Evolutionary conservation across 1,140 invertebrate genomes (phyloP), one percentile per base, ranked within the genome.

Genomic region (Thaumatotibia leucotreta): DNA sequence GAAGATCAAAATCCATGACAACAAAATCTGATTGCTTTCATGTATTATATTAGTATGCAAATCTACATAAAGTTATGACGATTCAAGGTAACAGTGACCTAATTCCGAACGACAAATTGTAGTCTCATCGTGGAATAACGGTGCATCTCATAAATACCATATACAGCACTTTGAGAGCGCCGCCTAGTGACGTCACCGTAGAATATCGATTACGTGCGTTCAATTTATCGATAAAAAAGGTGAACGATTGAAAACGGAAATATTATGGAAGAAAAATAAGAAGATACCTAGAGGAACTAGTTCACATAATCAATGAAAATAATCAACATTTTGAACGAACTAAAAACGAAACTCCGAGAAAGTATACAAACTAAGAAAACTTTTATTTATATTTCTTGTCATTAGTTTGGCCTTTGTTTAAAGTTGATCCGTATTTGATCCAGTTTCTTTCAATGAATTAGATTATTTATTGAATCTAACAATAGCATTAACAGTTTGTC

Each of bases 131-230:
- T 29, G 27, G 22, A 52, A 52, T 58, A 58, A 24, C 52, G 52
- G 52, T 58, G 14, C 52, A 58, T 27, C 52, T 31, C 52, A 58
- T 58, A 58, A 58, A 58, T 58, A 58, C 52, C 52, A 58, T 58
- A 58, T 29, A 58, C 24, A 31, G 52, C n/a, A 24, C 11, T 58
- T 10, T 58, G 52, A 17, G 33, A 31, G n/a, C 24, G 22, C 50
- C 50, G 50, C 24, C 1, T 58, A 58, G 52, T 58, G 52, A 58
- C 6, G 52, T 45, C 33, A 45, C 39, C 14, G 1, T 20, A 14
- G 8, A 5, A 17, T 45, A 45, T 45, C 39, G 39, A 45, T 45
- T 6, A 20, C 6, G 2, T 45, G 17, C 14, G 8, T 17, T n/a
- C 8, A 20, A 17, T 6, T 45, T 17, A 45, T 45, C 17, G 39